Conservation (phyloP, 2,797 vertebrate species). For the Tapera naevia region DNA sequence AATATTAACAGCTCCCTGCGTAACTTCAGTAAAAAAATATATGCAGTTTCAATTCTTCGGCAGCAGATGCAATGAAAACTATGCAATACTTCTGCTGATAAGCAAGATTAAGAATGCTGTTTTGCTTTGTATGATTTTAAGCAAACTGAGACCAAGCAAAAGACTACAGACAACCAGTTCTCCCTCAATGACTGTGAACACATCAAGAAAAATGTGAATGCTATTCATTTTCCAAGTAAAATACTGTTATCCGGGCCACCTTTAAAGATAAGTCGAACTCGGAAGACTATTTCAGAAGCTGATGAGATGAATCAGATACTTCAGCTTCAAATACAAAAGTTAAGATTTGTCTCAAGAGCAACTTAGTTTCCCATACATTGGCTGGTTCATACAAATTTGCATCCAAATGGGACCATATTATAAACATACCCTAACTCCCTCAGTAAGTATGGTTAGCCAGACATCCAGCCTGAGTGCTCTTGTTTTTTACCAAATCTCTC, state of each 20-base stretch:
- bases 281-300: not conserved
- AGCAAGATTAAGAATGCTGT: conserved; percentile 17
- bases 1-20: not conserved
- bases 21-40: not conserved
- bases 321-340: not conserved
- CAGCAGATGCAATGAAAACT: not conserved
- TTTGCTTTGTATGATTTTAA: not conserved
- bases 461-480: not conserved
- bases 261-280: not conserved
- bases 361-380: not conserved
- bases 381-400: not conserved
- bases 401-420: not conserved
- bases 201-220: not conserved
- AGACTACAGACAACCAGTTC: not conserved
- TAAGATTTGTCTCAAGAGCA: not conserved
- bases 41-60: not conserved
- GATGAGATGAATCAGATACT: not conserved
- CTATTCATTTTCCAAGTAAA: not conserved
- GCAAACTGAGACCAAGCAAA: not conserved
- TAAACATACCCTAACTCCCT: not conserved
- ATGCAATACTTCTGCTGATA: conserved; percentile 1
- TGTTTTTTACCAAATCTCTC: not conserved
- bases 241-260: not conserved
- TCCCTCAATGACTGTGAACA: not conserved
- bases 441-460: not conserved